Evolutionary conservation across 2,797 vertebrate genomes (phyloP), one percentile per base, ranked within the genome.

Genomic region (Craterocephalus amniculus): DNA sequence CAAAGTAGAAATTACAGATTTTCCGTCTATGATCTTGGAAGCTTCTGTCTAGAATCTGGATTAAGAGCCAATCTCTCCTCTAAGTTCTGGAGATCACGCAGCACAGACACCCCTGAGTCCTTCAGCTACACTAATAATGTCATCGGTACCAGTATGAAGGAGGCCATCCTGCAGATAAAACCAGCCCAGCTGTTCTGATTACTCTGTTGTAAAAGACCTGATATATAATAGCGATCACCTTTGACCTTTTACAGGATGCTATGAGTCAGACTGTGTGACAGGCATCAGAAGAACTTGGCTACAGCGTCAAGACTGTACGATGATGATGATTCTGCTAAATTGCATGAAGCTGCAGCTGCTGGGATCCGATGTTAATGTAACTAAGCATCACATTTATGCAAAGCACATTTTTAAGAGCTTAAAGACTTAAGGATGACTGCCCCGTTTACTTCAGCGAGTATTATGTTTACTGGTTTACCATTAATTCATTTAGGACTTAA

Each of bases 1-100:
- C 29, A 11, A 49, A 72, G 59, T 76, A 81, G 52, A 79, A 78
- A 51, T 82, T 52, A 40, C 74, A 66, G 67, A 79, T 63, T 77
- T 79, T 68, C 38, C 32, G 26, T 68, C 49, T 35, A 56, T 75
- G 74, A 72, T 82, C 77, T 76, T 76, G 24, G 65, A 32, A 63
- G 49, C 35, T 14, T 70, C 26, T 31, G 48, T 78, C 67, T 67
- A 69, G 32, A 69, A 70, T 77, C 58, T 70, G 69, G 60, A 66
- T 70, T 62, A 56, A 60, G 36, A 63, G 38, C 51, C 12, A 63
- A 61, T 58, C 16, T 58, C 26, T 62, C 13, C 31, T 36, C 29
- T 6, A 16, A 27, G 51, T 26, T 14, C 13, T 56, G 27, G 54
- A 31, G 1, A n/a, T 4, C 26, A 18, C 26, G 18, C 52, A 55